These are phyloP conservation scores for Calycopis cecrops DNA, from an alignment of 1,140 invertebrate genomes.

Conservation along the genomic window DNA sequence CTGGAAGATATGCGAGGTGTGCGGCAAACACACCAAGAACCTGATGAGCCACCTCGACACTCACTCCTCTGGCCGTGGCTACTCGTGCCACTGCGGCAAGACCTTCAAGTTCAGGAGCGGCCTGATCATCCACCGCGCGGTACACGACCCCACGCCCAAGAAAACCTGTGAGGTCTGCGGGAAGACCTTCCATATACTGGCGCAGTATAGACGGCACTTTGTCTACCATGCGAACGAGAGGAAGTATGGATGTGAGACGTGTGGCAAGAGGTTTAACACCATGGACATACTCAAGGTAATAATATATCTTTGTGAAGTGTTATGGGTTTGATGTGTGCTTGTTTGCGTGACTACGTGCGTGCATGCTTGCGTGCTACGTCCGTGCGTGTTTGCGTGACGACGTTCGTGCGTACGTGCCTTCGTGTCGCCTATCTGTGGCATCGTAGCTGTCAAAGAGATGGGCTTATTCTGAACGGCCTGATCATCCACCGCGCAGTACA, in stretches of 20 bases:
- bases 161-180: constrained; percentile 71
- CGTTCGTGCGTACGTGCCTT: no score
- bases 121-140: constrained; percentile 63
- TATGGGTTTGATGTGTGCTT: no score
- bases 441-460: no score
- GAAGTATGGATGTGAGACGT: constrained; percentile 71
- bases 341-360: no score
- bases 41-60: constrained; percentile 72
- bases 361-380: no score
- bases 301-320: no score
- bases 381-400: no score
- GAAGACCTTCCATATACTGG: constrained; percentile 63
- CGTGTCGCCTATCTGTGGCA: no score
- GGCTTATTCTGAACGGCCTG: constrained; percentile 65
- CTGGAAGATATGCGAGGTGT: constrained; percentile 68
- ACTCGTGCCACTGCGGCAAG: constrained; percentile 76
- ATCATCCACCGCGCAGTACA: constrained; percentile 68
- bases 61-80: constrained; percentile 74
- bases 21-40: constrained; percentile 64
- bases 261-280: constrained; percentile 73
- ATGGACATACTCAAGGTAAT: constrained; percentile 76
- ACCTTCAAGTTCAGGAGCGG: constrained; percentile 72
- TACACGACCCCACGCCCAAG: constrained; percentile 65
- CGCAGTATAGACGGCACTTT: constrained; percentile 60
- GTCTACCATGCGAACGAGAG: constrained; percentile 69